These are phyloP conservation scores for Helicoverpa armigera DNA, from an alignment of 1,140 invertebrate species.

Conservation along the genomic window DNA sequence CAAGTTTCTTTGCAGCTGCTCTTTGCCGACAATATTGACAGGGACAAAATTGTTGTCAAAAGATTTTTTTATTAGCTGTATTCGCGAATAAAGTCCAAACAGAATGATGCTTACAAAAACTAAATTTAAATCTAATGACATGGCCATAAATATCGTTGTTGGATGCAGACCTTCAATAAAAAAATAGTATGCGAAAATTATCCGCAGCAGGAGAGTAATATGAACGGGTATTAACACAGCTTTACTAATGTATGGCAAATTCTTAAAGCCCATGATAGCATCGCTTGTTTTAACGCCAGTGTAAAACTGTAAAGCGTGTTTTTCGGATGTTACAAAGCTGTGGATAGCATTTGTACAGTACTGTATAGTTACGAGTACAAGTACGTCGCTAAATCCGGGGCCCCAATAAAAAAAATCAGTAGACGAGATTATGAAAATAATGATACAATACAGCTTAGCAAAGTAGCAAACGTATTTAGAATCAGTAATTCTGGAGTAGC, in stretches of 20 bases:
- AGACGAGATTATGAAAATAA: not conserved
- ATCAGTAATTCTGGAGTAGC: not conserved
- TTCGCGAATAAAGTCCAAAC: not conserved
- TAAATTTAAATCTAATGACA: not conserved
- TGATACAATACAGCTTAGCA: not conserved
- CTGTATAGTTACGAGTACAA: not conserved
- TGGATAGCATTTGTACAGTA: not conserved
- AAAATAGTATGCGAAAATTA: not conserved
- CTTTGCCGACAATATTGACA: conserved; percentile 8
- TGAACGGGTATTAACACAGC: not conserved
- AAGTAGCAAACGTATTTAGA: not conserved
- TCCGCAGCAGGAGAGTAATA: too few species aligned
- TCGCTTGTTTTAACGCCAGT: not conserved
- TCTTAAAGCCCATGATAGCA: not conserved
- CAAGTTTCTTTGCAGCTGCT: not conserved
- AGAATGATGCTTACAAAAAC: not conserved
- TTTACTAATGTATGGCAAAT: not conserved
- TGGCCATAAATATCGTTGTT: not conserved
- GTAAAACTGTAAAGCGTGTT: not conserved
- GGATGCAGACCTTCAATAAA: not conserved
- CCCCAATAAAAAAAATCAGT: not conserved
- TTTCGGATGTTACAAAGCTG: not conserved
- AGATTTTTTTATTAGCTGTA: not conserved
- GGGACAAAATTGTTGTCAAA: not conserved
- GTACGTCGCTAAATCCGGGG: not conserved